phyloP scores from a whole-genome alignment of 2,113 vertebrate genomes.

The Phyllostomus hastatus region DNA sequence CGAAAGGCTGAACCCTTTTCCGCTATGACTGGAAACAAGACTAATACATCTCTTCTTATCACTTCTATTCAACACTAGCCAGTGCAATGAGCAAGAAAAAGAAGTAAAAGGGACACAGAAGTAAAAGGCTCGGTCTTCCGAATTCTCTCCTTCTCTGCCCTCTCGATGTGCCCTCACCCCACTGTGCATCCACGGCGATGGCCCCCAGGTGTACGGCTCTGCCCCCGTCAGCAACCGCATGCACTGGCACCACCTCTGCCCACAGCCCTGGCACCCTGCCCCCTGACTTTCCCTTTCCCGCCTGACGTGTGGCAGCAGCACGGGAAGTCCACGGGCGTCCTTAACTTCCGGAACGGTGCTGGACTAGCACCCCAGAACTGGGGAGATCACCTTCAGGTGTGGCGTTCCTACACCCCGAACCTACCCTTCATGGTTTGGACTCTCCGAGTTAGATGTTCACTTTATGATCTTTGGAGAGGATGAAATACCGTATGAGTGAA shows the following conservation, averaged over 20 bases:
- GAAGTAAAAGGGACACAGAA: background rate
- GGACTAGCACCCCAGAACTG: background rate
- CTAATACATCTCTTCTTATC: background rate
- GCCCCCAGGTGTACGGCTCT: background rate
- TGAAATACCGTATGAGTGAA: background rate
- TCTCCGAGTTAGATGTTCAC: background rate
- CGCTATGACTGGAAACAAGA: background rate
- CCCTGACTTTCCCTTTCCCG: background rate
- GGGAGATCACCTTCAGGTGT: background rate
- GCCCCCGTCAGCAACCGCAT: background rate
- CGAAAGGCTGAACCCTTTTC: background rate
- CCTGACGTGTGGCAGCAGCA: background rate
- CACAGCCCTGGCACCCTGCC: background rate
- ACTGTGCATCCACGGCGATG: background rate
- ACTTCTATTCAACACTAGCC: background rate
- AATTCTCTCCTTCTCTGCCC: background rate
- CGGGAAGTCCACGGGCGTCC: background rate
- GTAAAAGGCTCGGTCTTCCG: background rate
- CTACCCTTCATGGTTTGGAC: background rate
- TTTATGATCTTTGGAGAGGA: background rate
- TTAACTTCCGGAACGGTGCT: background rate
- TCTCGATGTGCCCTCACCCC: background rate
- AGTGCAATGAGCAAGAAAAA: background rate
- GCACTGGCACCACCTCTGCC: background rate
- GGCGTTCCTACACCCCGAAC: background rate